phyloP scores from a whole-genome alignment of 2,888 invertebrate species.

The Andrena hattorfiana region DNA sequence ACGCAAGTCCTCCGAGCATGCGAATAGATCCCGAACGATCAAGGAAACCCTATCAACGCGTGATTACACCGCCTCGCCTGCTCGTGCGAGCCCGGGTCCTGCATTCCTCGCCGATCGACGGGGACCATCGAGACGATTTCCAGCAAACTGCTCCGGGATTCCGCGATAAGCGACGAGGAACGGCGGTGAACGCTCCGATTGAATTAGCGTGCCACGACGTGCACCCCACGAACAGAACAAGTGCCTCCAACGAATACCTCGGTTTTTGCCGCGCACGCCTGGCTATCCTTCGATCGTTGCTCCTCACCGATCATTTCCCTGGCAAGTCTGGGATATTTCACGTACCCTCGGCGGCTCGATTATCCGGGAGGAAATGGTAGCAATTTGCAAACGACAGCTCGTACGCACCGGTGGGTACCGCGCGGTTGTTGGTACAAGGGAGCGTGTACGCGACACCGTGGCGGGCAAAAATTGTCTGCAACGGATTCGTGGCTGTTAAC shows the following conservation, averaged over 20 bases:
- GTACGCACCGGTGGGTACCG: not conserved
- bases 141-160: not conserved
- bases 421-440: not conserved
- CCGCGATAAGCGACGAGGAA: conserved; percentile 1
- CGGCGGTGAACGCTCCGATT: not conserved
- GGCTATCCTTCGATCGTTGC: not conserved
- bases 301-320: not conserved
- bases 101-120: conserved; percentile 15
- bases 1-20: conserved; percentile 7
- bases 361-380: conserved; percentile 12
- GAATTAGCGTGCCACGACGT: not conserved
- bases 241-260: not conserved
- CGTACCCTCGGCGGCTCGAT: not conserved
- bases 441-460: conserved; percentile 12
- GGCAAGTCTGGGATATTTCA: not conserved
- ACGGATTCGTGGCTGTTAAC: conserved; percentile 38
- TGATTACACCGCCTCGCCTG: conserved; percentile 10
- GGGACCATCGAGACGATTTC: conserved; percentile 1
- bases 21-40: conserved; percentile 19
- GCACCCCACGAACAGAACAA: not conserved
- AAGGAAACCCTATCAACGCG: not conserved
- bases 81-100: not conserved
- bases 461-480: conserved; percentile 17
- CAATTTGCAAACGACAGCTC: conserved; percentile 22
- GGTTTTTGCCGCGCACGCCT: not conserved